A percentile compares a stretch with the other conserved stretches of the same genome.
These are phyloP conservation scores for Aphelocoma coerulescens DNA, from an alignment of 2,113 vertebrate species.

Conservation along the genomic window DNA sequence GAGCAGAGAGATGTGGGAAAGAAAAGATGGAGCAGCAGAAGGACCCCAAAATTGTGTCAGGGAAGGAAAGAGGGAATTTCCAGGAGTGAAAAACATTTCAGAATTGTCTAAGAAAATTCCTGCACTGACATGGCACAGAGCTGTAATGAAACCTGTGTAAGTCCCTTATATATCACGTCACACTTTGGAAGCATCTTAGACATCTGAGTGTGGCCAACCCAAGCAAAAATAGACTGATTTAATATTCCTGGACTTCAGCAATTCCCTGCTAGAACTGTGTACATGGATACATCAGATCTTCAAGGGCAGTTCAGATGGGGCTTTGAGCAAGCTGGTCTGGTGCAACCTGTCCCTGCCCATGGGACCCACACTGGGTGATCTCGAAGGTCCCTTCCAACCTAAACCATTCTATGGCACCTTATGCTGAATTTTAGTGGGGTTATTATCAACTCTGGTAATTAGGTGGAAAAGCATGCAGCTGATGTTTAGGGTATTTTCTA, in stretches of 20 bases:
- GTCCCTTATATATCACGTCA: background rate
- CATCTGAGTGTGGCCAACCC: accelerated
- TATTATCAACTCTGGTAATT: background rate
- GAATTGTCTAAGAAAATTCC: background rate
- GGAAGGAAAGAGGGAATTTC: background rate
- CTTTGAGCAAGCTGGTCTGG: background rate
- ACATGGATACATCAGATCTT: background rate
- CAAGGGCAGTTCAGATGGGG: background rate
- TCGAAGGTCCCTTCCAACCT: background rate
- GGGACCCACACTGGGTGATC: background rate
- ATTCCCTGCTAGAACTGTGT: background rate
- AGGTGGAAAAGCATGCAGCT: accelerated
- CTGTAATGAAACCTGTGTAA: accelerated
- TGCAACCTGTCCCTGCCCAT: background rate
- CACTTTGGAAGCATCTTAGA: background rate
- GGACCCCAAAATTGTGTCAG: too few relatives aligned
- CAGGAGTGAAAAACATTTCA: background rate
- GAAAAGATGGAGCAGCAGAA: background rate
- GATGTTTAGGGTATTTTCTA: background rate
- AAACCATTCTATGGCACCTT: background rate
- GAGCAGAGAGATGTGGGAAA: accelerated
- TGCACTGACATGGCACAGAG: background rate
- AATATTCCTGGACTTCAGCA: background rate
- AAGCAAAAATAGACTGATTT: background rate
- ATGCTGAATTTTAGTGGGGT: background rate